Evolutionary conservation across 2,113 vertebrate species (phyloP).

Genomic region (Crotophaga sulcirostris): DNA sequence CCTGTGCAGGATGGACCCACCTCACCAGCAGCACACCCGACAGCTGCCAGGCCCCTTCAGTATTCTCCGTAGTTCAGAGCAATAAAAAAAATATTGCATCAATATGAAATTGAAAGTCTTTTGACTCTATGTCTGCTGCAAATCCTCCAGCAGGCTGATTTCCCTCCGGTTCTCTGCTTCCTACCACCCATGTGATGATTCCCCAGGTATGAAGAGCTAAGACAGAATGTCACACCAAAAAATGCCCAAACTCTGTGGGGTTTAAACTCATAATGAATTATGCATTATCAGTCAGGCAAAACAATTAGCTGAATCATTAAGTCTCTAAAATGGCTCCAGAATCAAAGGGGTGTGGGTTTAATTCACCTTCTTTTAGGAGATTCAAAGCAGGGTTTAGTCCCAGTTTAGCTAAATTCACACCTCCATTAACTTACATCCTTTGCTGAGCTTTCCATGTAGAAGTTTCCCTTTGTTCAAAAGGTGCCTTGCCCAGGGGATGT

Average conservation of each 20-base stretch:
- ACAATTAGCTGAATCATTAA: background rate
- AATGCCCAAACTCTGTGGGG: background rate
- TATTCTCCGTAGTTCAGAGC: background rate
- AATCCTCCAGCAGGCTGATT: background rate
- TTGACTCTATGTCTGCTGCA: background rate
- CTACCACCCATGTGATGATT: background rate
- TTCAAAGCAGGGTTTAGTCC: background rate
- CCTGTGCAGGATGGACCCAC: fast-evolving
- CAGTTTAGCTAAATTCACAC: background rate
- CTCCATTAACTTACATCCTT: background rate
- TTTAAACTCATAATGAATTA: background rate
- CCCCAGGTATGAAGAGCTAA: fast-evolving
- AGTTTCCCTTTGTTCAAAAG: background rate
- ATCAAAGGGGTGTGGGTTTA: background rate
- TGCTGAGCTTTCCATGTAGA: background rate
- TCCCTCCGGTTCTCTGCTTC: background rate
- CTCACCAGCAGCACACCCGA: fast-evolving
- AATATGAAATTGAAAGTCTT: background rate
- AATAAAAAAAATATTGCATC: background rate
- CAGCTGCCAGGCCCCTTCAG: fast-evolving
- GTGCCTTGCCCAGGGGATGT: background rate
- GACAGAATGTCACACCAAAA: background rate
- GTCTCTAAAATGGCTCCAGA: background rate
- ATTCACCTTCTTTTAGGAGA: background rate
- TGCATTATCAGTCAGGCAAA: background rate